These are phyloP conservation scores for Cotesia vestalis DNA, from an alignment of 1,140 invertebrate genomes.

Conservation along the genomic window DNA sequence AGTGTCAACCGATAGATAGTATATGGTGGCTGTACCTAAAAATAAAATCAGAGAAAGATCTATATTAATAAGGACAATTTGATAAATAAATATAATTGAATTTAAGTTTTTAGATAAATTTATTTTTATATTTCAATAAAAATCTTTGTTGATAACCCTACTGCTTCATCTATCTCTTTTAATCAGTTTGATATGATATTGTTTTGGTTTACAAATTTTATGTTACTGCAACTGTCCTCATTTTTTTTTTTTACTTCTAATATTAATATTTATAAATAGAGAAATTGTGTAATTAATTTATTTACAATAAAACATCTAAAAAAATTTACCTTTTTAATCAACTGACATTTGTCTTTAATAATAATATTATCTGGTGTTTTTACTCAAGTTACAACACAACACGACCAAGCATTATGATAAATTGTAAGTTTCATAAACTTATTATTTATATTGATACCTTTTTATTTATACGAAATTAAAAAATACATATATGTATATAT, in stretches of 20 bases:
- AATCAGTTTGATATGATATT: slow-evolving; percentile 9
- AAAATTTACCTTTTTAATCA: too few species aligned
- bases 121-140: slow-evolving; percentile 1
- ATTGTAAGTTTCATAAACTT: too few species aligned
- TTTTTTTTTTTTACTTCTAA: neutral
- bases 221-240: neutral
- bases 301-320: too few species aligned
- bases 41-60: slow-evolving; percentile 27
- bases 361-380: too few species aligned
- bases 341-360: too few species aligned
- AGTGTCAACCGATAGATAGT: slow-evolving; percentile 53
- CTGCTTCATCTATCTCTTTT: neutral
- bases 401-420: too few species aligned
- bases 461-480: too few species aligned
- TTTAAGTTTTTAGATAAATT: slow-evolving; percentile 2
- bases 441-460: too few species aligned
- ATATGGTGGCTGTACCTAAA: slow-evolving; percentile 51
- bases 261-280: neutral
- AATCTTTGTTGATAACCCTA: slow-evolving; percentile 6
- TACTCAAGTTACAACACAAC: too few species aligned
- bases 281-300: too few species aligned
- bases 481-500: slow-evolving; percentile 21
- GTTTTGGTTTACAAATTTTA: slow-evolving; percentile 16
- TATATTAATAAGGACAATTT: neutral
- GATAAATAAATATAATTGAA: slow-evolving; percentile 1